A percentile compares a stretch with the other conserved stretches of the same genome.
These are phyloP conservation scores for Peucedramus taeniatus DNA, from an alignment of 2,113 vertebrate genomes.

Conservation along the genomic window DNA sequence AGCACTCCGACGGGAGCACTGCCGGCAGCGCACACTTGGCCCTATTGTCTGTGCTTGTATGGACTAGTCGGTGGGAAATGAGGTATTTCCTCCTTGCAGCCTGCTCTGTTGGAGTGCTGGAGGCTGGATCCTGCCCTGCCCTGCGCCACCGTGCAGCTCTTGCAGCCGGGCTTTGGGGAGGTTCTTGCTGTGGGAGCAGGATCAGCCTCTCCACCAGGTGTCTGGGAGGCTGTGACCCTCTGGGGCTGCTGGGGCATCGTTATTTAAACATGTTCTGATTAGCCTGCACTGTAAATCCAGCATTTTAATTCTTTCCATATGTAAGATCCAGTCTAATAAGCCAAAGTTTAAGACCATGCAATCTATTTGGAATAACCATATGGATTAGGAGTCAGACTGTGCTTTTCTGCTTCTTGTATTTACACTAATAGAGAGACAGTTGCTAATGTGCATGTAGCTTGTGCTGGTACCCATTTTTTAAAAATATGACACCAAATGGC, in stretches of 20 bases:
- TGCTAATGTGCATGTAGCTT: constrained; percentile 22
- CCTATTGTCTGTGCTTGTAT: constrained; percentile 50
- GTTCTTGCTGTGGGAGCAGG: background rate
- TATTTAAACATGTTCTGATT: constrained; percentile 55
- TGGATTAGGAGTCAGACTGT: constrained; percentile 52
- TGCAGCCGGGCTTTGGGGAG: background rate
- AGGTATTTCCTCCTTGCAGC: constrained; percentile 64
- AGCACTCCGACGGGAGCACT: background rate
- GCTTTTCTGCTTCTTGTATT: constrained; percentile 58
- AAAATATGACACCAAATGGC: constrained; percentile 54
- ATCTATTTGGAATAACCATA: constrained; percentile 54
- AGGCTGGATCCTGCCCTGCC: background rate
- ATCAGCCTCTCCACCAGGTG: constrained; percentile 12
- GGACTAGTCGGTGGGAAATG: constrained; percentile 66
- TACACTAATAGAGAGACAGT: constrained; percentile 13
- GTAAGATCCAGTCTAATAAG: constrained; percentile 36
- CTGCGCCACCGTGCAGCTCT: fast-evolving
- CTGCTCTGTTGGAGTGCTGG: background rate
- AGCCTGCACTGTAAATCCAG: constrained; percentile 48
- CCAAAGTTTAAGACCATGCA: constrained; percentile 50
- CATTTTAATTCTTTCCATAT: constrained; percentile 59
- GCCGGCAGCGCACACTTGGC: constrained; percentile 40
- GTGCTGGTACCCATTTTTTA: constrained; percentile 24
- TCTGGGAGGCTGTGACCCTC: constrained; percentile 40
- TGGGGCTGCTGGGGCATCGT: constrained; percentile 40